A percentile compares a stretch with the other conserved stretches of the same genome.
These are phyloP conservation scores for Hydra vulgaris DNA, from an alignment of 30 jellyfish, hydroid and myxozoan genomes.

Conservation along the genomic window DNA sequence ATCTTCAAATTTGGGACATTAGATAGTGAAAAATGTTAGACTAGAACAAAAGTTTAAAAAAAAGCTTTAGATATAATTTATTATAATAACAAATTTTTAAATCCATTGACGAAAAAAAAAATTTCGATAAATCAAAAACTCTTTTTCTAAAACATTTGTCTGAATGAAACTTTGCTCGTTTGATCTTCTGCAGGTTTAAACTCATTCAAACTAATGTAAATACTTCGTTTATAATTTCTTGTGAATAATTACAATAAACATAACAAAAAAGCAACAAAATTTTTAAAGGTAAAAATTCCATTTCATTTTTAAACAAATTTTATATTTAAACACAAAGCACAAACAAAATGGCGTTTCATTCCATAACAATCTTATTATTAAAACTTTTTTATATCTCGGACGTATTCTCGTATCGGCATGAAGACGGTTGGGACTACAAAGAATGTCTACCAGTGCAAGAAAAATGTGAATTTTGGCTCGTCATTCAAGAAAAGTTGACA, in stretches of 20 bases:
- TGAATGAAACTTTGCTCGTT: background rate
- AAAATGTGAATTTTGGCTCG: conserved; percentile 48
- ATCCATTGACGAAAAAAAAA: too few relatives aligned
- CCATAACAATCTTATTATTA: background rate
- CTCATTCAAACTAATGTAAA: background rate
- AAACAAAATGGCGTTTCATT: background rate
- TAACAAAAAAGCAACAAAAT: too few relatives aligned
- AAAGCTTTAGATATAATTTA: too few relatives aligned
- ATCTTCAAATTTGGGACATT: too few relatives aligned
- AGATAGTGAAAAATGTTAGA: too few relatives aligned
- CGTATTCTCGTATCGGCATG: background rate
- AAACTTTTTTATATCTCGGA: background rate
- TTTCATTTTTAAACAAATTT: too few relatives aligned
- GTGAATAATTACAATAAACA: background rate
- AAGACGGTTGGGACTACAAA: conserved; percentile 12
- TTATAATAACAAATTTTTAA: too few relatives aligned
- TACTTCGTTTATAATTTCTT: background rate
- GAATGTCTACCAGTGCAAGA: conserved; percentile 25
- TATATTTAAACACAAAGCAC: background rate
- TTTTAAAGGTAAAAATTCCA: too few relatives aligned
- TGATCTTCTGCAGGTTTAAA: background rate
- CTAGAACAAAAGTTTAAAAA: too few relatives aligned
- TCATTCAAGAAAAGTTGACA: conserved; percentile 33
- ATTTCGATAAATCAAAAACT: too few relatives aligned
- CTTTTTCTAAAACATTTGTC: background rate